Evolutionary conservation across 2,797 vertebrate species (phyloP).

Genomic region (Phrynocephalus guinanensis): DNA sequence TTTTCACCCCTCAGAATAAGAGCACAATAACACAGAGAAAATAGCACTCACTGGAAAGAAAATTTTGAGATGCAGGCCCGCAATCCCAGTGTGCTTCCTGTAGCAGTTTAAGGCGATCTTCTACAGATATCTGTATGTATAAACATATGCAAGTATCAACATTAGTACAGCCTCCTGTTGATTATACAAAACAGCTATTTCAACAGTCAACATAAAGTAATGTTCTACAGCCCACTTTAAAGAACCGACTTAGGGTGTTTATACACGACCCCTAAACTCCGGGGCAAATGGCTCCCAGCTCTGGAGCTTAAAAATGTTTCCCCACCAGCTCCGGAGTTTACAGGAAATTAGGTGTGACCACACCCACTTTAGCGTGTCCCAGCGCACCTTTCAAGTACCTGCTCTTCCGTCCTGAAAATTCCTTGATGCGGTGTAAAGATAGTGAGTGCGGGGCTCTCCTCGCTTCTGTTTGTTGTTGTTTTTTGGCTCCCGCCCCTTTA

Average conservation of each 20-base stretch:
- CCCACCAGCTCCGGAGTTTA: too few species aligned
- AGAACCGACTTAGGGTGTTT: neutral
- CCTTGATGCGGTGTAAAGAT: too few species aligned
- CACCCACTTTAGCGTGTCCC: too few species aligned
- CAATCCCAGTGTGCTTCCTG: constrained; percentile 95
- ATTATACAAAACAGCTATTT: constrained; percentile 3
- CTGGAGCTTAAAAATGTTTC: too few species aligned
- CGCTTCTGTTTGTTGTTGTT: too few species aligned
- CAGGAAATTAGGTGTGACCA: too few species aligned
- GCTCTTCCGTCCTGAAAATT: too few species aligned
- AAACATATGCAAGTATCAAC: constrained; percentile 25
- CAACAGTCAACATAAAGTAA: neutral
- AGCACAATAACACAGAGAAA: neutral
- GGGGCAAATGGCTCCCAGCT: too few species aligned
- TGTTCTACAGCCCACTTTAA: constrained; percentile 10
- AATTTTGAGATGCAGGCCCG: constrained; percentile 94
- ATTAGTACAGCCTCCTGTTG: constrained; percentile 9
- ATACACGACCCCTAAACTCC: too few species aligned
- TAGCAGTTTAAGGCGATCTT: constrained; percentile 92
- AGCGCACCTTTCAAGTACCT: too few species aligned
- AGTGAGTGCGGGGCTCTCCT: too few species aligned
- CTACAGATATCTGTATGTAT: constrained; percentile 86
- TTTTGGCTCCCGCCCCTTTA: too few species aligned
- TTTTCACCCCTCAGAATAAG: neutral
- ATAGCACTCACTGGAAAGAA: constrained; percentile 92